Evolutionary conservation across 2,113 vertebrate species (phyloP), one percentile per base, ranked within the genome.

Genomic region (Scytalopus superciliaris): DNA sequence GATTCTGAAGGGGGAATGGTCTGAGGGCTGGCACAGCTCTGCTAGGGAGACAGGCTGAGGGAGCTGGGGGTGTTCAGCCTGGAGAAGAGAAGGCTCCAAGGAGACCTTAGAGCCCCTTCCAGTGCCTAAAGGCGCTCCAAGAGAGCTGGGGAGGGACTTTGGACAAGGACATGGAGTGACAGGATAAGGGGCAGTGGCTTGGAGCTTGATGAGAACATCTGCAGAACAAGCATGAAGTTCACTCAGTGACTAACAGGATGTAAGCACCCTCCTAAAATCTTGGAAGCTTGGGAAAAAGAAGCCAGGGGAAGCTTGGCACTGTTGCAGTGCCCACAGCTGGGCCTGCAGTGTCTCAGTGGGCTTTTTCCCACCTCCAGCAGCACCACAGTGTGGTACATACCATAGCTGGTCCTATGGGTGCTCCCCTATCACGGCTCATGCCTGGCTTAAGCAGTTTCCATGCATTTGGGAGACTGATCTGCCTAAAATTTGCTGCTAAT

Each of bases 291-390:
- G 73, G 27, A 64, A 35, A 56, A 14, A 35, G 62, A 30, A 70
- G 1, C 22, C 9, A 16, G 9, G 53, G 14, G 24, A 50, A 39
- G 27, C n/a, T 59, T 42, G 44, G 62, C 7, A 2, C 55, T 47
- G 53, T 14, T 0, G 0, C 5, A 0, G n/a, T n/a, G n/a, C n/a
- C n/a, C 9, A 0, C 6, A 7, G 1, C 3, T 92, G 67, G 37
- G 25, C 21, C 72, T 40, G 35, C 24, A 27, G 56, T 23, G 35
- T 25, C 70, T 70, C 56, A 2, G 7, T 12, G 57, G 35, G 63
- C 39, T 68, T 24, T 55, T 70, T 42, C 33, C 35, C 67, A 1
- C 45, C 77, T 47, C 21, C 45, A 33, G 52, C 67, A 30, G 40
- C 62, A 59, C 56, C 55, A 60, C 28, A 66, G 4, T 44, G 27